Evolutionary conservation across 2,113 vertebrate species (phyloP).

Genomic region (Hippoglossus stenolepis): DNA sequence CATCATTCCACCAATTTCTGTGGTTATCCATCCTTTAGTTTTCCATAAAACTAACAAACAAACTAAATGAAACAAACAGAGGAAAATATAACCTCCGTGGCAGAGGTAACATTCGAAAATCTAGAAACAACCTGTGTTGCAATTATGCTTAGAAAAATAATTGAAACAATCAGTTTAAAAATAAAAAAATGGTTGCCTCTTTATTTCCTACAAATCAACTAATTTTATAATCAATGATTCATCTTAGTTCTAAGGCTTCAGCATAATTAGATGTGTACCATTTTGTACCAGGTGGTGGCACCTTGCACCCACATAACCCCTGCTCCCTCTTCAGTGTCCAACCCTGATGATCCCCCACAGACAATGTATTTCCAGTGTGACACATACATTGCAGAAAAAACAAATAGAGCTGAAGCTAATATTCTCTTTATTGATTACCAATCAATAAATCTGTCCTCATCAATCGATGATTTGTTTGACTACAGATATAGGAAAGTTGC

Average conservation of each 20-base stretch:
- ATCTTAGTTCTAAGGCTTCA: not conserved
- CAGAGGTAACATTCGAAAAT: too few species aligned
- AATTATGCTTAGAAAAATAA: too few species aligned
- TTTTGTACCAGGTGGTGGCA: conserved; percentile 68
- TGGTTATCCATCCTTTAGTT: too few species aligned
- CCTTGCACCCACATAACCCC: conserved; percentile 34
- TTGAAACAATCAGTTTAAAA: too few species aligned
- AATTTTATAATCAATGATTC: not conserved
- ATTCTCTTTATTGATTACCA: not conserved
- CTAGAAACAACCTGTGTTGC: too few species aligned
- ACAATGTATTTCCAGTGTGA: not conserved
- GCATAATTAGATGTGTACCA: conserved; percentile 18
- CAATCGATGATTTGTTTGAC: not conserved
- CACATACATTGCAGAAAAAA: not conserved
- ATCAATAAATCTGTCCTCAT: not conserved
- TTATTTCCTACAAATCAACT: too few species aligned
- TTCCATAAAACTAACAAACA: too few species aligned
- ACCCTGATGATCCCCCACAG: not conserved
- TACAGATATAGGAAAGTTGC: not conserved
- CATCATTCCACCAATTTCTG: too few species aligned
- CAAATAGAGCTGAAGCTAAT: not conserved
- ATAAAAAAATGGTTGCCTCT: too few species aligned
- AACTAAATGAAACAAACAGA: too few species aligned
- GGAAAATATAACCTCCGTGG: too few species aligned
- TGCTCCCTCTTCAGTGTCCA: not conserved